Percentiles rank a stretch among this genome's conserved stretches.
Conservation (phyloP, 2,888 invertebrate species). For the Coelogynopora nodosa region DNA sequence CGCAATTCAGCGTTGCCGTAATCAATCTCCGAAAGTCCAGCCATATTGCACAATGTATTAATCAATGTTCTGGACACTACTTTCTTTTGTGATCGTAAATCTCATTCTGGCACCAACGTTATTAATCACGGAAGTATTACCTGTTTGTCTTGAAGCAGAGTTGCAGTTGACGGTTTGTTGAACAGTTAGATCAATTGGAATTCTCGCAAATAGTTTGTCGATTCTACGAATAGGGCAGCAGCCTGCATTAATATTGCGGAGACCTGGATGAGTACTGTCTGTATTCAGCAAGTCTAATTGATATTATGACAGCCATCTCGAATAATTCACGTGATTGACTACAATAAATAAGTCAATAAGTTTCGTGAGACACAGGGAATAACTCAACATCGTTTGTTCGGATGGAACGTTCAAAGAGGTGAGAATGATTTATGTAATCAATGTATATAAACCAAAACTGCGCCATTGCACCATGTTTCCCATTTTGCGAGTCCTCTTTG, state of each 20-base stretch:
- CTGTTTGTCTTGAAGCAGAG: conserved; percentile 46
- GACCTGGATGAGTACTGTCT: conserved; percentile 46
- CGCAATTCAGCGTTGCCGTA: conserved; percentile 38
- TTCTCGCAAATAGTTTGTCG: conserved; percentile 41
- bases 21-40: conserved; percentile 33
- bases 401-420: conserved; percentile 21
- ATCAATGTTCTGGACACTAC: neutral
- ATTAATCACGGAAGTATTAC: conserved; percentile 43
- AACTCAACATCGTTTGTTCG: conserved; percentile 48
- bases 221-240: conserved; percentile 46
- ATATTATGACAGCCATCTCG: conserved; percentile 48
- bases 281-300: conserved; percentile 48
- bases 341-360: conserved; percentile 47
- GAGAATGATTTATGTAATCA: conserved; percentile 38
- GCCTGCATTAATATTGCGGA: conserved; percentile 39
- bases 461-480: conserved; percentile 46
- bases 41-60: conserved; percentile 40
- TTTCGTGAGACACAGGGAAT: conserved; percentile 45
- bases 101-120: conserved; percentile 9
- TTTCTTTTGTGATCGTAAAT: conserved; percentile 43
- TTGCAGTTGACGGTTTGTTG: conserved; percentile 47
- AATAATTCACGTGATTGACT: conserved; percentile 47
- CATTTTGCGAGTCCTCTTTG: conserved; percentile 41
- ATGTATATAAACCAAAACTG: conserved; percentile 48
- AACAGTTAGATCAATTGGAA: conserved; percentile 46